Percentiles rank a stretch among this genome's conserved stretches.
phyloP scores from a whole-genome alignment of 2,888 invertebrate genomes.

The Odiellus spinosus region DNA sequence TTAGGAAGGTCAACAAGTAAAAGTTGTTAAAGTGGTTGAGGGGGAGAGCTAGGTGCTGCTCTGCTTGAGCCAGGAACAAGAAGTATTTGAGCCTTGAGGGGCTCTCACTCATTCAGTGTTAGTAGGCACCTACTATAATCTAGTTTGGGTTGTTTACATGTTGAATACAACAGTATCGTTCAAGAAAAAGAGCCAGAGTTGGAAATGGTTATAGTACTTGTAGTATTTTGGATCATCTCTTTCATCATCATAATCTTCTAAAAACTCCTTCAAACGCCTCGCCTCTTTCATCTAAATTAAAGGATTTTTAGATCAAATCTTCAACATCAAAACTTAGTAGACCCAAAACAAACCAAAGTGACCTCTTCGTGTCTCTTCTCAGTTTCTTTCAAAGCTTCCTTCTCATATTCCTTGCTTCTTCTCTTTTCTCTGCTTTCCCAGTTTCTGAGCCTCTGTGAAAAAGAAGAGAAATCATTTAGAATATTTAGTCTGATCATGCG shows the following conservation, averaged over 20 bases:
- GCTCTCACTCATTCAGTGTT: too few species aligned
- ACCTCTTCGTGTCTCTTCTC: slow-evolving; percentile 64
- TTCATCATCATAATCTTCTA: slow-evolving; percentile 98
- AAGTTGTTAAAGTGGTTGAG: too few species aligned
- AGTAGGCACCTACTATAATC: too few species aligned
- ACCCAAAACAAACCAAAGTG: background rate
- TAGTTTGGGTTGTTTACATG: too few species aligned
- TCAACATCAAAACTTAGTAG: too few species aligned
- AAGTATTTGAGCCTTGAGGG: too few species aligned
- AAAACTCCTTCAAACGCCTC: slow-evolving; percentile 83
- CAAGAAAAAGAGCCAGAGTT: background rate
- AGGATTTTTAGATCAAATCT: too few species aligned
- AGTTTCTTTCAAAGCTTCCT: slow-evolving; percentile 67
- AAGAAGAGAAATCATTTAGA: background rate
- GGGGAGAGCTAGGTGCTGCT: too few species aligned
- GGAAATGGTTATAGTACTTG: too few species aligned
- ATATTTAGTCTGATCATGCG: too few species aligned
- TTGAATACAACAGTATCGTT: too few species aligned
- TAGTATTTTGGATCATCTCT: slow-evolving; percentile 94
- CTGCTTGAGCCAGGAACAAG: too few species aligned
- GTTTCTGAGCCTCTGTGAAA: slow-evolving; percentile 34
- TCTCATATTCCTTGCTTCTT: slow-evolving; percentile 76
- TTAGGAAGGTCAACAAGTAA: background rate
- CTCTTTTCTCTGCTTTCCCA: slow-evolving; percentile 85
- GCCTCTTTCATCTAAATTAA: slow-evolving; percentile 56